Evolutionary conservation across 1,140 invertebrate genomes (phyloP).

Genomic region (Neodiprion pinetum): DNA sequence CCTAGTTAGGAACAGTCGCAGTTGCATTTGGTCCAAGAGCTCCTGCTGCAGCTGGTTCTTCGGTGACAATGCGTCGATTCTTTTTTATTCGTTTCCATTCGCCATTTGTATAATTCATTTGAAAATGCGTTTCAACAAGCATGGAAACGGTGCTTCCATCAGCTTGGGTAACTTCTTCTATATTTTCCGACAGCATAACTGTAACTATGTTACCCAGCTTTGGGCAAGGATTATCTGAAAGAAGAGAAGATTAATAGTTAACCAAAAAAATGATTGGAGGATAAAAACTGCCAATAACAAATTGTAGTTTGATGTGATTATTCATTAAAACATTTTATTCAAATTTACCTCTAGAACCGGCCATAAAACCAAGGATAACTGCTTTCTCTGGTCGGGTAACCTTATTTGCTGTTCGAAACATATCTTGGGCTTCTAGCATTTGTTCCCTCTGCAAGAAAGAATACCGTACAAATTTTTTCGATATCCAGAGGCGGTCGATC

Average conservation of each 20-base stretch:
- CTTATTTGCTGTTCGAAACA: conserved; percentile 95
- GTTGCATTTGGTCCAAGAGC: conserved; percentile 41
- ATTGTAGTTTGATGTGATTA: background rate
- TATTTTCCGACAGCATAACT: conserved; percentile 89
- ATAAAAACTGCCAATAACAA: background rate
- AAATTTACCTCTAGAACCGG: conserved; percentile 83
- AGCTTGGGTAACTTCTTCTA: conserved; percentile 79
- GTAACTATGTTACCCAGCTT: conserved; percentile 92
- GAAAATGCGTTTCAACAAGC: conserved; percentile 92
- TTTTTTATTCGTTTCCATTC: conserved; percentile 94
- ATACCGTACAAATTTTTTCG: background rate
- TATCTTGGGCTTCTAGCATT: conserved; percentile 96
- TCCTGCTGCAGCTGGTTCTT: conserved; percentile 45
- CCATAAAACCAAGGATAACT: conserved; percentile 97
- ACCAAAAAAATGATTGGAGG: conserved; percentile 9
- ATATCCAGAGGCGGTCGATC: no score
- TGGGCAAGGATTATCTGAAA: conserved; percentile 91
- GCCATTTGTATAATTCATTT: conserved; percentile 95
- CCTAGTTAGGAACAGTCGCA: conserved; percentile 53
- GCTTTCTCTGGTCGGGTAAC: conserved; percentile 96
- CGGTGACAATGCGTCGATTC: conserved; percentile 70
- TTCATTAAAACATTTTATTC: conserved; percentile 8
- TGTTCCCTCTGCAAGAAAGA: conserved; percentile 80
- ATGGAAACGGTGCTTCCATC: conserved; percentile 78
- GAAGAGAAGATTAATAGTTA: conserved; percentile 26